Evolutionary conservation across 2,113 vertebrate species (phyloP).

Genomic region (Tragelaphus buxtoni): DNA sequence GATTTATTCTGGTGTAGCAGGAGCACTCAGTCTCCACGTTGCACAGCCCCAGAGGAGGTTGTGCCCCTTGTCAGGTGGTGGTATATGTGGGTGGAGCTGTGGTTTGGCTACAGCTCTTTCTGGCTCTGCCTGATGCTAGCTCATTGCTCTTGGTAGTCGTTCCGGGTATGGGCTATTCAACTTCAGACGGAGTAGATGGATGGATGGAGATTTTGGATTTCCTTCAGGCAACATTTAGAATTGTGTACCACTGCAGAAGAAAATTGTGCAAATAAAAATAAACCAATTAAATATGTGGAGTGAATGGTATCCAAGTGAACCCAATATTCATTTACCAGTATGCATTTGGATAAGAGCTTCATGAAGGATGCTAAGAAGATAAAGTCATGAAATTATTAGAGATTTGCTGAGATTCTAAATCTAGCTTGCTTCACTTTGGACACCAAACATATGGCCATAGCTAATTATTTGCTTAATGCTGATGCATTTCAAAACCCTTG

Average conservation of each 20-base stretch:
- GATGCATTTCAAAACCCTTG: conserved; percentile 15
- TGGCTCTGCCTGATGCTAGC: background rate
- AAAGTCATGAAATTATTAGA: conserved; percentile 25
- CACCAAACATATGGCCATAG: background rate
- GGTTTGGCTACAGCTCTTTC: background rate
- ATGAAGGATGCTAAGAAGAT: background rate
- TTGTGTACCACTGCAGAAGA: background rate
- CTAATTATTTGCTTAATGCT: conserved; percentile 34
- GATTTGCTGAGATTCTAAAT: conserved; percentile 23
- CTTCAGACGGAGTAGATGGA: background rate
- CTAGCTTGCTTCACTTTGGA: conserved; percentile 16
- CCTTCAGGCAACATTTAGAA: background rate
- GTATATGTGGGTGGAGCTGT: fast-evolving
- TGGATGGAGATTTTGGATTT: background rate
- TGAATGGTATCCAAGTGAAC: background rate
- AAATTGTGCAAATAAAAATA: background rate
- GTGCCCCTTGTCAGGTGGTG: fast-evolving
- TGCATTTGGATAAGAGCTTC: background rate
- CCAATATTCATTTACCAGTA: background rate
- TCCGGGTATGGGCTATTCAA: background rate
- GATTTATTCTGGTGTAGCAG: background rate
- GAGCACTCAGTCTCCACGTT: fast-evolving
- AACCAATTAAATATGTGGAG: background rate
- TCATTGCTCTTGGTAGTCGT: background rate
- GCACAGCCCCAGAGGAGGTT: background rate